Evolutionary conservation across 2,797 vertebrate genomes (phyloP).

Genomic region (Acanthornis magna): DNA sequence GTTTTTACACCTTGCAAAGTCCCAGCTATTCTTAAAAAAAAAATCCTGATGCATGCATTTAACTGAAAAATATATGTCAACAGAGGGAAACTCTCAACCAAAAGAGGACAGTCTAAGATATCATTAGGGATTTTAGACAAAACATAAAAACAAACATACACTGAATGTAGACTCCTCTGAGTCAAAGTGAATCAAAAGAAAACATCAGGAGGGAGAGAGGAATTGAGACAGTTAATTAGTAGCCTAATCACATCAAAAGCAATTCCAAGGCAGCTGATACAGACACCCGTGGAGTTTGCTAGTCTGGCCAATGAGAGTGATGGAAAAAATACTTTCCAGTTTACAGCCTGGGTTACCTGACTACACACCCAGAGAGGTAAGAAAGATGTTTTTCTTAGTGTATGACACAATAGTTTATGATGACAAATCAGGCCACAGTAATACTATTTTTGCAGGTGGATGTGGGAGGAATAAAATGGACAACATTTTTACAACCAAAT

Average conservation of each 20-base stretch:
- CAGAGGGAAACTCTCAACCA: background rate
- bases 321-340: background rate
- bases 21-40: background rate
- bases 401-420: background rate
- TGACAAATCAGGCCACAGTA: background rate
- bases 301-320: background rate
- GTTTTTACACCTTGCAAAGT: constrained; percentile 7
- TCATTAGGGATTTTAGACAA: constrained; percentile 35
- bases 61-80: constrained; percentile 9
- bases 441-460: background rate
- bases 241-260: constrained; percentile 45
- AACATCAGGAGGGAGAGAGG: constrained; percentile 25
- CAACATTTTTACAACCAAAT: background rate
- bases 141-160: constrained; percentile 16
- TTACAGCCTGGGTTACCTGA: background rate
- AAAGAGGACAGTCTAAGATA: constrained; percentile 16
- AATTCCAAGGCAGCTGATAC: background rate
- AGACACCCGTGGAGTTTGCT: background rate
- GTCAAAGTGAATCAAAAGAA: constrained; percentile 35
- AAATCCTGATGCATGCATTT: background rate
- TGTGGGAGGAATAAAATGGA: background rate
- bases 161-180: background rate
- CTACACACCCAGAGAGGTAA: background rate
- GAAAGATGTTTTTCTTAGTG: background rate
- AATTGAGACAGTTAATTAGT: constrained; percentile 34